phyloP scores from a whole-genome alignment of 1,140 invertebrate genomes.

The Lutraria rhynchaena region DNA sequence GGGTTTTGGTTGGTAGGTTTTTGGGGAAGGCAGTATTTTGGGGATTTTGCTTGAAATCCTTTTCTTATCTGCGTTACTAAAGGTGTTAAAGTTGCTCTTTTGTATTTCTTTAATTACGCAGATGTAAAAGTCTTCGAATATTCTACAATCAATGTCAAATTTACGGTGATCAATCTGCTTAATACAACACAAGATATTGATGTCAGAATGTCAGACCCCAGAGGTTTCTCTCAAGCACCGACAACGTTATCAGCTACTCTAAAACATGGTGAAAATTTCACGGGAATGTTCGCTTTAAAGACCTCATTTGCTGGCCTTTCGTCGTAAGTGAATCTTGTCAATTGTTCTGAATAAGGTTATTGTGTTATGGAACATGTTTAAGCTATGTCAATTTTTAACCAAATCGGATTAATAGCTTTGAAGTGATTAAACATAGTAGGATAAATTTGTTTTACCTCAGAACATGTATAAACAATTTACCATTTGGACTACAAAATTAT shows the following conservation, averaged over 20 bases:
- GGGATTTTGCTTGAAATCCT: too few relatives aligned
- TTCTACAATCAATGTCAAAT: constrained; percentile 1
- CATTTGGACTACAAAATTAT: background rate
- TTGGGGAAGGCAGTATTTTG: too few relatives aligned
- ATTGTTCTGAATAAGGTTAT: too few relatives aligned
- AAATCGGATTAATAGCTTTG: background rate
- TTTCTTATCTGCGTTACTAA: too few relatives aligned
- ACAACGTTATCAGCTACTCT: constrained; percentile 17
- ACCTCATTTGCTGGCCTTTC: constrained; percentile 16
- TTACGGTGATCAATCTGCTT: constrained; percentile 11
- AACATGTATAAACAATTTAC: background rate
- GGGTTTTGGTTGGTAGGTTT: too few relatives aligned
- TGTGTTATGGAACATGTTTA: too few relatives aligned
- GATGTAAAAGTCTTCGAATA: constrained; percentile 33
- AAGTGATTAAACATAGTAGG: background rate
- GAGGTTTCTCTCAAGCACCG: constrained; percentile 24
- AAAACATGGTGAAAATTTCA: constrained; percentile 34
- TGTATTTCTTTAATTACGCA: constrained; percentile 2
- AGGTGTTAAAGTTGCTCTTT: too few relatives aligned
- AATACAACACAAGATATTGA: constrained; percentile 40
- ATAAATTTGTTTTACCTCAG: background rate
- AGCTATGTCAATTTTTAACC: background rate
- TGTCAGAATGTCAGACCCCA: constrained; percentile 26
- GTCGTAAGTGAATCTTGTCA: too few relatives aligned
- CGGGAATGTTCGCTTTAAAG: constrained; percentile 18